Percentiles rank a stretch among this genome's conserved stretches.
phyloP scores from a whole-genome alignment of 2,888 invertebrate species.

The Pseudoips prasinana region DNA sequence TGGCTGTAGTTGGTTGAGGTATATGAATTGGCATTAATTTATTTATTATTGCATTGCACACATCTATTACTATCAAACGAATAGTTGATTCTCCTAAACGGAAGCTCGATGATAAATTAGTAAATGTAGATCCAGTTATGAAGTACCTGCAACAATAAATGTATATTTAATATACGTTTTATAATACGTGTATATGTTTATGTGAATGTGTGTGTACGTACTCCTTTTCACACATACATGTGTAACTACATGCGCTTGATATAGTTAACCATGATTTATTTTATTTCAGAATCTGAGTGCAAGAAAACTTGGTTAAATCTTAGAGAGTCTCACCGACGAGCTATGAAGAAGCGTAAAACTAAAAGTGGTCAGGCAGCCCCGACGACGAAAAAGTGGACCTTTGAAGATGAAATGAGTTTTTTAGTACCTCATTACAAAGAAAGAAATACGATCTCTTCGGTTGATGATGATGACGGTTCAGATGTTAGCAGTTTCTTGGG shows the following conservation, averaged over 20 bases:
- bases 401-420: conserved; percentile 32
- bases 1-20: conserved; percentile 15
- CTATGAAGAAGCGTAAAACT: conserved; percentile 27
- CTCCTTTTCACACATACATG: conserved; percentile 14
- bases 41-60: conserved; percentile 29
- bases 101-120: conserved; percentile 24
- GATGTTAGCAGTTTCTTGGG: conserved; percentile 21
- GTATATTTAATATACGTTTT: conserved; percentile 15
- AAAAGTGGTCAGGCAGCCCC: conserved; percentile 28
- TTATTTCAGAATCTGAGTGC: conserved; percentile 29
- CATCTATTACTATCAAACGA: conserved; percentile 24
- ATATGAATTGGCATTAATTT: conserved; percentile 24
- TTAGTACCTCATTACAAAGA: conserved; percentile 29
- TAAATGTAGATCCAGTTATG: conserved; percentile 27
- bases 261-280: conserved; percentile 19
- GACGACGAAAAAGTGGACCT: conserved; percentile 30
- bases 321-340: conserved; percentile 21
- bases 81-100: conserved; percentile 25
- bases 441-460: conserved; percentile 26
- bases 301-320: conserved; percentile 31
- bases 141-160: conserved; percentile 27
- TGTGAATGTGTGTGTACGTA: conserved; percentile 14
- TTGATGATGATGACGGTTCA: conserved; percentile 21
- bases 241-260: conserved; percentile 15
- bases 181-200: conserved; percentile 14